A percentile compares a stretch with the other conserved stretches of the same genome.
Evolutionary conservation across 2,113 vertebrate genomes (phyloP).

Genomic region (Sminthopsis crassicaudata): DNA sequence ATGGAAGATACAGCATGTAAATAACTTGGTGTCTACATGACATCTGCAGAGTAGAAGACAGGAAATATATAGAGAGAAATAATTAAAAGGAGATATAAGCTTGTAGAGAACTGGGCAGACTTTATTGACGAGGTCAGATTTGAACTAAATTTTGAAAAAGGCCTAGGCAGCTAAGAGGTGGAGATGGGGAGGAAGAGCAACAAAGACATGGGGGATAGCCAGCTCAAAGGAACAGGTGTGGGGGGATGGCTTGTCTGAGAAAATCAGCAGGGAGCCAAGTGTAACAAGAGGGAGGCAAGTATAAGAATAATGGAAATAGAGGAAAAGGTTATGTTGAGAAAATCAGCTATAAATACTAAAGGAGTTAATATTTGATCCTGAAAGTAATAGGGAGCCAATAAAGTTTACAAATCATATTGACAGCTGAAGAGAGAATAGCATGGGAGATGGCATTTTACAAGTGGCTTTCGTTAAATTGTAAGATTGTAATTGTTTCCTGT

Average conservation of each 20-base stretch:
- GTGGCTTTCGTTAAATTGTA: background rate
- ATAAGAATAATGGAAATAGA: background rate
- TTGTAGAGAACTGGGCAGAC: too few species aligned
- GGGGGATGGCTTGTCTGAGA: background rate
- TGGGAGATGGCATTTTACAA: background rate
- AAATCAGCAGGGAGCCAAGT: background rate
- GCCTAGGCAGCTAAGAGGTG: background rate
- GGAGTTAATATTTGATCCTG: background rate
- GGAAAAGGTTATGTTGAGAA: background rate
- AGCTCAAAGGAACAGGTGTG: background rate
- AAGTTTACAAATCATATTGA: background rate
- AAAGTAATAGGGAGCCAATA: too few species aligned
- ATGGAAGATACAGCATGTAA: background rate
- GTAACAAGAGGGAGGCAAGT: background rate
- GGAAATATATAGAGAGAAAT: background rate
- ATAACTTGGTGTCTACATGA: background rate
- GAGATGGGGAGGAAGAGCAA: background rate
- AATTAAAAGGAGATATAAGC: background rate
- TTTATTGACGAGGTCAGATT: background rate
- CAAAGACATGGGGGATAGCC: background rate
- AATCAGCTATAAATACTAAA: background rate
- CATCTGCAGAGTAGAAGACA: background rate
- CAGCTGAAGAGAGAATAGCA: background rate
- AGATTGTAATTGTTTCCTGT: slow-evolving; percentile 23
- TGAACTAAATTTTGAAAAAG: background rate